These are phyloP conservation scores for Drosophila bunnanda DNA, from an alignment of 2,888 invertebrate genomes.

Conservation along the genomic window DNA sequence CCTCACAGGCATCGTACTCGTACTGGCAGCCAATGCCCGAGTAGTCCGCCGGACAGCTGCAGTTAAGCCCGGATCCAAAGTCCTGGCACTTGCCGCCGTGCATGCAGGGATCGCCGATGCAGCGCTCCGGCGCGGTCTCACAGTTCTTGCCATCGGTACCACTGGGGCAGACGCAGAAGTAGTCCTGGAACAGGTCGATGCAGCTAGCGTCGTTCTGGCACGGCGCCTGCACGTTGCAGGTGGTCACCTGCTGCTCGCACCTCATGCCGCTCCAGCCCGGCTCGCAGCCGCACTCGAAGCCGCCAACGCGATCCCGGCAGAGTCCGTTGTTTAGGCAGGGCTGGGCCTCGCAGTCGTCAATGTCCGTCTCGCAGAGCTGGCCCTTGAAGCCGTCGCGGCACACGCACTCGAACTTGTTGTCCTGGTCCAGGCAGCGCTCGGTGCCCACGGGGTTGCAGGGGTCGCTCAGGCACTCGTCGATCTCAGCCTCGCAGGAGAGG, in stretches of 20 bases:
- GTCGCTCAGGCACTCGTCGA: conserved; percentile 95
- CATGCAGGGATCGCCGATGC: conserved; percentile 91
- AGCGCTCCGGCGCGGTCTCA: conserved; percentile 96
- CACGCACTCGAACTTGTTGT: conserved; percentile 93
- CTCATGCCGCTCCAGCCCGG: conserved; percentile 94
- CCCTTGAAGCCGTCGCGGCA: conserved; percentile 96
- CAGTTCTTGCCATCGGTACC: conserved; percentile 99
- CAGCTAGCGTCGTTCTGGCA: conserved; percentile 97
- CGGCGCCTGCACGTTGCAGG: conserved; percentile 91
- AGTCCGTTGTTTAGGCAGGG: conserved; percentile 96
- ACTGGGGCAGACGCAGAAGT: conserved; percentile 90
- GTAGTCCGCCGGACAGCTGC: conserved; percentile 94
- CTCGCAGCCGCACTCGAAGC: conserved; percentile 92
- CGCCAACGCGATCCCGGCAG: conserved; percentile 93
- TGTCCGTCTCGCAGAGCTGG: conserved; percentile 92
- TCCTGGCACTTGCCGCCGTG: conserved; percentile 98
- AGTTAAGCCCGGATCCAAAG: conserved; percentile 97
- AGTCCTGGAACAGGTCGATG: conserved; percentile 93
- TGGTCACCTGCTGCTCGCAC: conserved; percentile 95
- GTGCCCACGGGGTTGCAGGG: conserved; percentile 96
- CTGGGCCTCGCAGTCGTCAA: conserved; percentile 93
- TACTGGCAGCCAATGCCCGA: conserved; percentile 96
- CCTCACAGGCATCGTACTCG: conserved; percentile 96
- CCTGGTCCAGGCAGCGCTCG: conserved; percentile 94
- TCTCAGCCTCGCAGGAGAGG: conserved; percentile 96